Evolutionary conservation across 2,888 invertebrate genomes (phyloP).

Genomic region (Bhutanitis thaidina): DNA sequence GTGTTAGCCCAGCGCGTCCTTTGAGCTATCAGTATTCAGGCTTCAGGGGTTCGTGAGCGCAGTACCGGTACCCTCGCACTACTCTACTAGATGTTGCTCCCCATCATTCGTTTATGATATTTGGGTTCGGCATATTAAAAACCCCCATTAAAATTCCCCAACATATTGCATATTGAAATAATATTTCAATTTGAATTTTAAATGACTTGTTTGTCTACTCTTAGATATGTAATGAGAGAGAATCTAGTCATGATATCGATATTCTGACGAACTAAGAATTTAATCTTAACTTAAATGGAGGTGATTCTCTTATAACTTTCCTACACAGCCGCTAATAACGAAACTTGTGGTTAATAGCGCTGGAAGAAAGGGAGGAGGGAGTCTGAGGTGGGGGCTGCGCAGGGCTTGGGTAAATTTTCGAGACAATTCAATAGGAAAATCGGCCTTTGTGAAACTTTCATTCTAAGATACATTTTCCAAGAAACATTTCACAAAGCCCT

Average conservation of each 20-base stretch:
- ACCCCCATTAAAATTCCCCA: too few relatives aligned
- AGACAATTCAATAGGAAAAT: conserved; percentile 73
- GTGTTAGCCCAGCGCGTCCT: too few relatives aligned
- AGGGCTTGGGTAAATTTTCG: conserved; percentile 49
- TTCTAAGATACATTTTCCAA: conserved; percentile 50
- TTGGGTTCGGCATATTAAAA: too few relatives aligned
- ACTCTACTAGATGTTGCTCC: too few relatives aligned
- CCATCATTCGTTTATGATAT: too few relatives aligned
- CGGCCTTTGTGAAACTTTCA: conserved; percentile 67
- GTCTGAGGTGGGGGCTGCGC: conserved; percentile 18
- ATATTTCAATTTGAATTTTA: background rate
- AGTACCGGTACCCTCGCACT: too few relatives aligned
- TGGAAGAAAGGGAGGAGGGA: conserved; percentile 30
- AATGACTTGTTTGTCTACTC: conserved; percentile 17
- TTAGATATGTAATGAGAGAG: conserved; percentile 4
- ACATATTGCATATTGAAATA: background rate
- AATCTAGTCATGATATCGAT: conserved; percentile 29
- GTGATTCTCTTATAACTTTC: conserved; percentile 73
- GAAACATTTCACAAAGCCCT: conserved; percentile 29
- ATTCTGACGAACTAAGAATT: conserved; percentile 64
- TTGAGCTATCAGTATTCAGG: too few relatives aligned
- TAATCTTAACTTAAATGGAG: conserved; percentile 74
- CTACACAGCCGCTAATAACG: conserved; percentile 72
- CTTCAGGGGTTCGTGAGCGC: too few relatives aligned
- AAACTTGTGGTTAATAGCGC: conserved; percentile 73